Evolutionary conservation across 2,888 invertebrate species (phyloP), one percentile per base, ranked within the genome.

Genomic region (Drosophila nr. perissopoda): DNA sequence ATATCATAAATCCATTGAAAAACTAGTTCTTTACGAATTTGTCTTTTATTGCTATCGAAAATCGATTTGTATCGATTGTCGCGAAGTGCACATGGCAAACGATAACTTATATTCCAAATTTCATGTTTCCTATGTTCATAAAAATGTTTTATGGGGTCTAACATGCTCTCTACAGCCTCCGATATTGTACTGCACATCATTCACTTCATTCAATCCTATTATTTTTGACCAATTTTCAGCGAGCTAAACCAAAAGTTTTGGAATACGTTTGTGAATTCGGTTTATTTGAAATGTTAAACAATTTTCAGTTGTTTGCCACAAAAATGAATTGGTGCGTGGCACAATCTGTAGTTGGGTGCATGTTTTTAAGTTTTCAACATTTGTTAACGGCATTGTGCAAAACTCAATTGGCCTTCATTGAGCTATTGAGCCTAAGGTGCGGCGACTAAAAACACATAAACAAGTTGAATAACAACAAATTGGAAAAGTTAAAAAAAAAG

Each of bases 311-410:
- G 11, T 51, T 51, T 40, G 18, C 38, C 34, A n/a, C 59, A 59
- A 38, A 59, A 38, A 70, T 34, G 71, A 70, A 70, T 60, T 70
- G 46, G 71, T 70, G 69, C 69, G 71, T 70, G 69, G 71, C 59
- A 59, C 71, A 42, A 34, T 57, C 34, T 36, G 51, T 13, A 34
- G 59, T 34, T 49, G n/a, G 69, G 52, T 5, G 59, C 46, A 70
- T 25, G 42, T 52, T 33, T 52, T 21, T 4, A 8, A 25, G 16
- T 29, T 27, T 40, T 40, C 6, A 46, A 25, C 46, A 46, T 33
- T 34, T 34, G 21, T 51, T 34, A 25, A n/a, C 34, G 13, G 25
- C 42, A 53, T 53, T 66, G 46, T 54, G 8, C 11, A 27, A 25
- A 31, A 27, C 25, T 18, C 36, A 58, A 38, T 46, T 46, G 59